phyloP scores from a whole-genome alignment of 37 sponge, comb jelly and placozoan species.

The Chondrilla cf. caribensis region DNA sequence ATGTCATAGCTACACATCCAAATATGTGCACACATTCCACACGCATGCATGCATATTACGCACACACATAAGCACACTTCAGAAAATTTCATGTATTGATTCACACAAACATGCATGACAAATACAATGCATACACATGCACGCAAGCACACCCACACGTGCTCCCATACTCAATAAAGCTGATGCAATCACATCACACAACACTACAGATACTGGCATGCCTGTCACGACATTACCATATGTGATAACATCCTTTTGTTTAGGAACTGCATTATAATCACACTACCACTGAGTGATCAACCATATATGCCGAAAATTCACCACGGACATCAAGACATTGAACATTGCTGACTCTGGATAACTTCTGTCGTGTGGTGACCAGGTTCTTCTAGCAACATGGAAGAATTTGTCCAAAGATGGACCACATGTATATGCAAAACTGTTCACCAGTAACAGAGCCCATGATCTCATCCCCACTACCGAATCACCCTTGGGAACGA shows the following conservation, averaged over 20 bases:
- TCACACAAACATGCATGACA: too few relatives aligned
- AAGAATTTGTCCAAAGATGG: background rate
- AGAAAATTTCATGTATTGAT: too few relatives aligned
- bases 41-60: too few relatives aligned
- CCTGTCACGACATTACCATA: too few relatives aligned
- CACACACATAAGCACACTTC: too few relatives aligned
- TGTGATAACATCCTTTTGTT: constrained; percentile 4
- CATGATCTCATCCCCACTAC: constrained; percentile 11
- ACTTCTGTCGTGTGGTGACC: constrained; percentile 18
- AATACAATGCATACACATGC: too few relatives aligned
- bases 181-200: too few relatives aligned
- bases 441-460: constrained; percentile 4
- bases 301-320: constrained; percentile 13
- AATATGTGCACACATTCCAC: too few relatives aligned
- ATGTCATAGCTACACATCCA: too few relatives aligned
- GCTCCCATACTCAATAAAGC: too few relatives aligned
- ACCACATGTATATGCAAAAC: background rate
- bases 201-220: too few relatives aligned
- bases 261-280: background rate
- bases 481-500: constrained; percentile 41
- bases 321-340: constrained; percentile 9
- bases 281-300: background rate
- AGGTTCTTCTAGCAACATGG: constrained; percentile 1
- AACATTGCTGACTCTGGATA: background rate
- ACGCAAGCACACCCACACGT: too few relatives aligned